Base-by-base conservation (phyloP, 2,113 vertebrate species). In the Brachyhypopomus gauderio region DNA sequence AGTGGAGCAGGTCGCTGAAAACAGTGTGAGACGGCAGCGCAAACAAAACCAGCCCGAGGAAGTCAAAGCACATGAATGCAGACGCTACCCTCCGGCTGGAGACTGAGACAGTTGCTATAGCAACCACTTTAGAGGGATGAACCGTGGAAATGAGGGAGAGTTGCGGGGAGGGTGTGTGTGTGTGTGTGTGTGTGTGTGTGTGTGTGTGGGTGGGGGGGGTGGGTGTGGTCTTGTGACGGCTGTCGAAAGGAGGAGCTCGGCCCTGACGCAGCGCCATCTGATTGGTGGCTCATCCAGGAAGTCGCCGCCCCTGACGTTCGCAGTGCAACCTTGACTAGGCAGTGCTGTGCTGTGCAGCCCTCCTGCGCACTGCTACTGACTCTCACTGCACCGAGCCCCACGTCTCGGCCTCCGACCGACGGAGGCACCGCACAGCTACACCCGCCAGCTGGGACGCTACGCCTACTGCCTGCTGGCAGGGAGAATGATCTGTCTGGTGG, bases 81-180 rank as follows among this genome's bases (percentile, higher is more conserved):
- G 52, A 60, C 22, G 7, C 72, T 34, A 77, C 63, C 63, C 23
- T 48, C 45, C 41, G 59, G 85, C 89, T 82, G 77, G 89, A 92
- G 86, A 88, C 88, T 76, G 90, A 87, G 91, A 90, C 86, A 0
- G 88, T 98, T 94, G 88, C 98, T 92, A 96, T 97, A 91, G 93
- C 91, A 96, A 98, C 97, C 77, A 3, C 85, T 84, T 88, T 94
- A 90, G 93, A 91, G 89, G 91, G 91, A 92, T 88, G 78, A 41
- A 45, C 34, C 52, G 86, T 63, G 55, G 78, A 70, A 78, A 58
- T 75, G 48, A n/a, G 88, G 85, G 88, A 85, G 82, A 84, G 23
- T 88, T 83, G 89, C 88, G 90, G 91, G 89, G 93, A 89, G 87
- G 89, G 90, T 86, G 90, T n/a, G n/a, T n/a, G n/a, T n/a, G n/a